A percentile compares a stretch with the other conserved stretches of the same genome.
Evolutionary conservation across 2,797 vertebrate genomes (phyloP).

Genomic region (Pseudochirops corinnae): DNA sequence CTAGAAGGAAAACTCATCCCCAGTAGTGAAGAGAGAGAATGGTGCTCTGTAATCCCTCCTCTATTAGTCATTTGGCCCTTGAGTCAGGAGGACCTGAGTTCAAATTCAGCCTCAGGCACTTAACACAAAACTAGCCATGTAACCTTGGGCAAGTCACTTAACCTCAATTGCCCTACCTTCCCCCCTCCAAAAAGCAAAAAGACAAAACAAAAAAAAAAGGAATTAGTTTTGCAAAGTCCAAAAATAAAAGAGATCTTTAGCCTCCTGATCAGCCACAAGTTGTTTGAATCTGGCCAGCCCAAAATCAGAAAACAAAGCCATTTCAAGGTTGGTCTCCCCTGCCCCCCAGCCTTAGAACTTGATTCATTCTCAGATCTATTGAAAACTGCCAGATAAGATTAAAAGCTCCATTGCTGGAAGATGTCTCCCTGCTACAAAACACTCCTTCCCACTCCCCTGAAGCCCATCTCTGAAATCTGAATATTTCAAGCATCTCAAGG

Average conservation of each 20-base stretch:
- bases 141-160: too few relatives aligned
- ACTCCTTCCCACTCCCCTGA: conserved; percentile 3
- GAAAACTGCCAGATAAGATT: neutral
- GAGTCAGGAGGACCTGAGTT: too few relatives aligned
- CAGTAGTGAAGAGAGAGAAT: neutral
- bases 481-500: neutral
- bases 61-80: neutral
- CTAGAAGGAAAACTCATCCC: conserved; percentile 38
- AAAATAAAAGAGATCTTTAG: conserved; percentile 43
- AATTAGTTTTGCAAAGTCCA: conserved; percentile 13
- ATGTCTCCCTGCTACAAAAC: conserved; percentile 32
- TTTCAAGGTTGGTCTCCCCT: neutral
- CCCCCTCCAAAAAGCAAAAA: too few relatives aligned
- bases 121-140: too few relatives aligned
- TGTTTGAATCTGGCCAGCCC: conserved; percentile 45
- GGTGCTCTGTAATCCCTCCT: neutral
- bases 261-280: conserved; percentile 23
- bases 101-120: too few relatives aligned
- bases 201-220: too few relatives aligned
- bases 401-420: conserved; percentile 28
- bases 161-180: too few relatives aligned
- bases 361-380: neutral
- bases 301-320: neutral
- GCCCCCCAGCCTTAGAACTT: conserved; percentile 37
- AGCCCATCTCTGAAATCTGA: neutral